These are phyloP conservation scores for Excalfactoria chinensis DNA, from an alignment of 2,113 vertebrate genomes.

Conservation along the genomic window DNA sequence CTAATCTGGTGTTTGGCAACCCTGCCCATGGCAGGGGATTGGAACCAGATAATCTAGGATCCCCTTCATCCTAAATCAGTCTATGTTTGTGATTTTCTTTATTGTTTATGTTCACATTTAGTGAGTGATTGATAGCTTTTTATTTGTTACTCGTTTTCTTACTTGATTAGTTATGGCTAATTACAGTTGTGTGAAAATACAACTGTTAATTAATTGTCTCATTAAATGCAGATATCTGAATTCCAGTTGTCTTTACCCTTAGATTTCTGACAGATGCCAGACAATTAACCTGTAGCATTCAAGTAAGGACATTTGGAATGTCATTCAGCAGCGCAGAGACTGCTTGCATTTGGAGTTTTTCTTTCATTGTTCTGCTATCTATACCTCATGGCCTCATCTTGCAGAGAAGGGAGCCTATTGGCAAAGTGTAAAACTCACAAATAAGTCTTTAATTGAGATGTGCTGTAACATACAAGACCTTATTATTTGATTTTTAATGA, in stretches of 20 bases:
- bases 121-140: constrained; percentile 42
- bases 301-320: background rate
- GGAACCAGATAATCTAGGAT: too few species aligned
- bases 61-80: too few species aligned
- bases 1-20: too few species aligned
- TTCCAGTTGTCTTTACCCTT: constrained; percentile 32
- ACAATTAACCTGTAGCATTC: constrained; percentile 3
- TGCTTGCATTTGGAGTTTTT: background rate
- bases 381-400: background rate
- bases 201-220: constrained; percentile 35
- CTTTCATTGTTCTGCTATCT: rapidly evolving
- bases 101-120: background rate
- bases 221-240: constrained; percentile 25
- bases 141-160: constrained; percentile 23
- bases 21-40: too few species aligned
- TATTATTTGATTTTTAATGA: background rate
- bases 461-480: background rate
- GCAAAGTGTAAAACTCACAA: background rate
- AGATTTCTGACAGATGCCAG: background rate
- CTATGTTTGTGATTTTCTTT: background rate
- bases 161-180: constrained; percentile 38
- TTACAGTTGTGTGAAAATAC: constrained; percentile 43
- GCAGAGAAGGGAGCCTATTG: background rate
- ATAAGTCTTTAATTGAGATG: background rate
- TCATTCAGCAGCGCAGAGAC: background rate